Percentiles rank a stretch among this genome's conserved stretches.
These are phyloP conservation scores for Calcarius lapponicus DNA, from an alignment of 2,797 vertebrate species.

Conservation along the genomic window DNA sequence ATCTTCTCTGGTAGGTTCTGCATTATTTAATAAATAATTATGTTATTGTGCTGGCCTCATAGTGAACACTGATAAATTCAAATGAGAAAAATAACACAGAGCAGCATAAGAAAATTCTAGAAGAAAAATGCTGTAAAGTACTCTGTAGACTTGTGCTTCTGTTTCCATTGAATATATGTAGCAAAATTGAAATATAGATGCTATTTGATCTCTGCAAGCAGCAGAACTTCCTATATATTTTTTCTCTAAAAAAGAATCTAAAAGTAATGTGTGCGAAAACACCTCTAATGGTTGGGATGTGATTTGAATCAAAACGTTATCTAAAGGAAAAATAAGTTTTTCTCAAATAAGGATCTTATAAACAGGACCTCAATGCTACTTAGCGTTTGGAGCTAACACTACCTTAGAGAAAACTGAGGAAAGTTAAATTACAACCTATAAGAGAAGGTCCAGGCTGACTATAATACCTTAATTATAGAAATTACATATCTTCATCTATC, in stretches of 20 bases:
- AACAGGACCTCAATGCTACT: not conserved
- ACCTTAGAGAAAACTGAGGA: not conserved
- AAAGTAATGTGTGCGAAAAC: not conserved
- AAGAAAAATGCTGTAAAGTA: not conserved
- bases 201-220: not conserved
- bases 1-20: not conserved
- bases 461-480: not conserved
- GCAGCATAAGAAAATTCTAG: not conserved
- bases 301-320: not conserved
- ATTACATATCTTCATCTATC: not conserved
- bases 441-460: not conserved
- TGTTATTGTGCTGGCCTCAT: not conserved
- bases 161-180: not conserved
- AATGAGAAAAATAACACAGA: not conserved
- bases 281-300: not conserved
- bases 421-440: not conserved
- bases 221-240: not conserved
- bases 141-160: not conserved
- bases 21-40: not conserved
- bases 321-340: not conserved
- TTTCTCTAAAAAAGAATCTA: not conserved
- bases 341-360: not conserved
- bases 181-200: not conserved
- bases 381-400: not conserved
- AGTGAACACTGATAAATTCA: not conserved